phyloP scores from a whole-genome alignment of 2,113 vertebrate genomes.

The Lophura nycthemera region DNA sequence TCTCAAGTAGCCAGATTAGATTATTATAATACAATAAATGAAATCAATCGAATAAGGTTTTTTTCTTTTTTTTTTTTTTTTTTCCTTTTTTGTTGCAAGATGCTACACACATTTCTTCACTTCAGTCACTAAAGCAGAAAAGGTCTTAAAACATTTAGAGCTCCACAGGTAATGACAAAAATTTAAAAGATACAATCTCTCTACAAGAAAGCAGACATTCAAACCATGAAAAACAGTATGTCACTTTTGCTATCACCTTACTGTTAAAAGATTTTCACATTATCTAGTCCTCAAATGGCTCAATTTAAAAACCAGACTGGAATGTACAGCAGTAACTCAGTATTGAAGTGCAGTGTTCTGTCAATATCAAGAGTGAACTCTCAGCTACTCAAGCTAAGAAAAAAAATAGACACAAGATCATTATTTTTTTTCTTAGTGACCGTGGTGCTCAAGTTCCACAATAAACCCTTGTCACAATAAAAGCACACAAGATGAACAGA shows the following conservation, averaged over 20 bases:
- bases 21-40: neutral
- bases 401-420: neutral
- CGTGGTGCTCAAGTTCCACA: neutral
- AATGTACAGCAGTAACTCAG: neutral
- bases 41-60: neutral
- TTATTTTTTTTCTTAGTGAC: rapidly evolving
- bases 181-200: neutral
- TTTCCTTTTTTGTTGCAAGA: neutral
- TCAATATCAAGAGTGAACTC: neutral
- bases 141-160: neutral
- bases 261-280: neutral
- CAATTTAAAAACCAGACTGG: neutral
- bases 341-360: neutral
- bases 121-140: rapidly evolving
- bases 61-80: too few species aligned
- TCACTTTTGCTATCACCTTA: neutral
- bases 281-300: neutral
- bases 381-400: neutral
- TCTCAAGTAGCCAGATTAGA: neutral
- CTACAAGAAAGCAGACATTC: neutral
- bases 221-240: neutral
- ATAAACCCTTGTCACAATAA: neutral
- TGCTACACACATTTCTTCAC: rapidly evolving
- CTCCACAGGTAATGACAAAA: rapidly evolving
- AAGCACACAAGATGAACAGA: neutral